phyloP scores from a whole-genome alignment of 2,797 vertebrate genomes.

The Enteromius argenteus region DNA sequence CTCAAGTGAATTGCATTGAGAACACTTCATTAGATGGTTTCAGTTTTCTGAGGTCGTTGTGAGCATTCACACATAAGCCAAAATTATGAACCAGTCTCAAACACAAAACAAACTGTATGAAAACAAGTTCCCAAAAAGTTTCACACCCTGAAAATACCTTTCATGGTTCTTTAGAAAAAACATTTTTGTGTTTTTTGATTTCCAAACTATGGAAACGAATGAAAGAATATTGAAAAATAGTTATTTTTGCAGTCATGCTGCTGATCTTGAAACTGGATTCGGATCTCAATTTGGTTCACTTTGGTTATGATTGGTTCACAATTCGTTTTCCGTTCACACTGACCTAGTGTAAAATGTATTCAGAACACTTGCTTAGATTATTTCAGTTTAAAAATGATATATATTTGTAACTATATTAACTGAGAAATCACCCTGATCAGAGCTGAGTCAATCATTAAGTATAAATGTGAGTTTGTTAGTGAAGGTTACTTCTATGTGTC shows the following conservation, averaged over 20 bases:
- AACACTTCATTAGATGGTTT: background rate
- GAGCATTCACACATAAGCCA: background rate
- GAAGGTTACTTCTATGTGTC: conserved; percentile 3
- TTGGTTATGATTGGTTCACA: background rate
- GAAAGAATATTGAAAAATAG: background rate
- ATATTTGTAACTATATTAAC: background rate
- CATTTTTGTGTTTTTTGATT: background rate
- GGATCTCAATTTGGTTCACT: background rate
- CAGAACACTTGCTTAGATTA: background rate
- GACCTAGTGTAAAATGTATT: background rate
- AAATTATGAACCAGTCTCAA: too few species aligned
- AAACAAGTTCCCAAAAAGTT: background rate
- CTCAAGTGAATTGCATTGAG: background rate
- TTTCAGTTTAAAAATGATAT: background rate
- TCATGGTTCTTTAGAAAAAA: background rate
- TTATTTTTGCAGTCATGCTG: background rate
- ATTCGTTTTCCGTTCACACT: background rate
- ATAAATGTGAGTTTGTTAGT: background rate
- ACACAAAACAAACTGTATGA: background rate
- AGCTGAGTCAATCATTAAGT: background rate
- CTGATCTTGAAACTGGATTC: background rate
- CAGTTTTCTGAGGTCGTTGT: background rate
- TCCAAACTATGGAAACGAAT: background rate
- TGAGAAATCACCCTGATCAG: background rate
- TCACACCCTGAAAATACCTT: background rate